A percentile compares a stretch with the other conserved stretches of the same genome.
These are phyloP conservation scores for Nyctereutes procyonoides DNA, from an alignment of 2,113 vertebrate genomes.

Conservation along the genomic window DNA sequence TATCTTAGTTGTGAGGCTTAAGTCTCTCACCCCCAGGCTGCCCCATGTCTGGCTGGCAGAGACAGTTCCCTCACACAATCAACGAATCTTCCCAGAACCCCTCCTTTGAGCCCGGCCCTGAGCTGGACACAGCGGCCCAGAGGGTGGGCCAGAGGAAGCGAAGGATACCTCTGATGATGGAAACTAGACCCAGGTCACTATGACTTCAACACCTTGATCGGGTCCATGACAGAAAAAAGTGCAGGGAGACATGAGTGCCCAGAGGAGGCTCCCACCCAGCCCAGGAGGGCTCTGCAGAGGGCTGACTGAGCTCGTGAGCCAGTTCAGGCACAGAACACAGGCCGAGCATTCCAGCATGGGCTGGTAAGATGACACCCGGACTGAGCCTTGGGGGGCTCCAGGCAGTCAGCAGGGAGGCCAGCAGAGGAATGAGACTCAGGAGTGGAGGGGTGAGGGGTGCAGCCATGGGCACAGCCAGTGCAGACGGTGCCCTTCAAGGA, in stretches of 20 bases:
- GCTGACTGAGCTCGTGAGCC: background rate
- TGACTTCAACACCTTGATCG: background rate
- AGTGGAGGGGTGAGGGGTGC: background rate
- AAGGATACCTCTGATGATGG: background rate
- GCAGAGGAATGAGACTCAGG: background rate
- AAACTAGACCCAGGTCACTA: background rate
- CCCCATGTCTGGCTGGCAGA: background rate
- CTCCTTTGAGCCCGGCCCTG: background rate
- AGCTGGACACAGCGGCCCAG: background rate
- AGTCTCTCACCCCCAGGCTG: background rate
- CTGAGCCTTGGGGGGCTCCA: background rate
- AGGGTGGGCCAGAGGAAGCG: background rate
- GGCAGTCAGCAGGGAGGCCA: rapidly evolving
- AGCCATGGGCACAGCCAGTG: no score
- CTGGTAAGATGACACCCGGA: background rate
- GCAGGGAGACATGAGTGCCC: background rate
- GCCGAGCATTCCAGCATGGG: background rate
- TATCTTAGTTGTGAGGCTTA: background rate
- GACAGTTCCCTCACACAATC: background rate
- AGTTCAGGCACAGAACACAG: background rate
- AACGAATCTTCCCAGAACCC: background rate
- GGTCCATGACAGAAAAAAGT: background rate
- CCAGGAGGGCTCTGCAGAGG: background rate
- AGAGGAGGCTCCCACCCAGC: background rate
- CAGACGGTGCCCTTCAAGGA: background rate